A percentile compares a stretch with the other conserved stretches of the same genome.
Evolutionary conservation across 1,140 invertebrate genomes (phyloP).

Genomic region (Drosophila truncata): DNA sequence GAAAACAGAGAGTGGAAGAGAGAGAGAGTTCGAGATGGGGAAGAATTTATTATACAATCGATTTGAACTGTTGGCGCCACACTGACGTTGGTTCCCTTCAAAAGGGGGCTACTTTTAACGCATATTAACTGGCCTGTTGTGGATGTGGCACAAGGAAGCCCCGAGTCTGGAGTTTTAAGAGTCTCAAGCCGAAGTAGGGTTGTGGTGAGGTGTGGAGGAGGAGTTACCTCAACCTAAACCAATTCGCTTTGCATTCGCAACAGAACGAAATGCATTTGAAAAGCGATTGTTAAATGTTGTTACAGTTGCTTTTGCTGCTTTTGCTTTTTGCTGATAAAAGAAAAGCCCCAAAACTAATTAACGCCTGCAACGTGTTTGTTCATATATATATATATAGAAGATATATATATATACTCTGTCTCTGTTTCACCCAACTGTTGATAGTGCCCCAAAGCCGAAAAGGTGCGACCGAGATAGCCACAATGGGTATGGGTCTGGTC

Average conservation of each 20-base stretch:
- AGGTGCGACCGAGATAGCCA: conserved; percentile 39
- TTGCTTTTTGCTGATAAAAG: conserved; percentile 69
- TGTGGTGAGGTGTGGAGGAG: background rate
- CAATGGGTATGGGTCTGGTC: conserved; percentile 5
- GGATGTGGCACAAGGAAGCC: conserved; percentile 52
- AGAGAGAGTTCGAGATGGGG: background rate
- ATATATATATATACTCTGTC: conserved; percentile 5
- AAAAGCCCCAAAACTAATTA: conserved; percentile 84
- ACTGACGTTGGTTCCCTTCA: no score
- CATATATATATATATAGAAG: conserved; percentile 10
- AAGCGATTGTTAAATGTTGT: conserved; percentile 27
- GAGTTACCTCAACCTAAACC: no score
- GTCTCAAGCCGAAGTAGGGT: background rate
- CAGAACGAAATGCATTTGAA: conserved; percentile 78
- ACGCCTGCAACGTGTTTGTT: conserved; percentile 74
- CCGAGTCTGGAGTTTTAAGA: background rate
- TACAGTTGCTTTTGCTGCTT: conserved; percentile 26
- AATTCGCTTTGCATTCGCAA: conserved; percentile 77
- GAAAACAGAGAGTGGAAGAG: background rate
- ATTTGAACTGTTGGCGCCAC: conserved; percentile 62
- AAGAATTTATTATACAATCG: conserved; percentile 64
- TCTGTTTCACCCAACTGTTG: conserved; percentile 13
- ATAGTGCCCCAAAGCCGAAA: conserved; percentile 34
- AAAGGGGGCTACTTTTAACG: conserved; percentile 23
- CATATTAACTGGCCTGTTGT: conserved; percentile 29